These are phyloP conservation scores for Myrmecobius fasciatus DNA, from an alignment of 2,113 vertebrate species.

Conservation along the genomic window DNA sequence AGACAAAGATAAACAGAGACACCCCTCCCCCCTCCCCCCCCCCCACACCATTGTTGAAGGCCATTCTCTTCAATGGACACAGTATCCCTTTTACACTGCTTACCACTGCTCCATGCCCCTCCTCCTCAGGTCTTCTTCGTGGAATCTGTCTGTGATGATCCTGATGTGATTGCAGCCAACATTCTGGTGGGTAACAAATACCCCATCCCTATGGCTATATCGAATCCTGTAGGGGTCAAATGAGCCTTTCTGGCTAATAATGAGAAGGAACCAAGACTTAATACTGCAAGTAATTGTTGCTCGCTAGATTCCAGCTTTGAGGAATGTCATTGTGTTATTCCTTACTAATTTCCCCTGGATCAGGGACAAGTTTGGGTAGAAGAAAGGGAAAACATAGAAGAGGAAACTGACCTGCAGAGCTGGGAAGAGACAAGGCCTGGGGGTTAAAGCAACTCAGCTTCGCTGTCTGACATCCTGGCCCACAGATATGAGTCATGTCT, in stretches of 20 bases:
- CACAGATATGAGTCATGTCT: neutral
- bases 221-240: neutral
- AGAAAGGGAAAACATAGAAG: neutral
- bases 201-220: neutral
- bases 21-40: no score
- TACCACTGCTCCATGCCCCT: slow-evolving; percentile 21
- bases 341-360: neutral
- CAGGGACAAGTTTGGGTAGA: neutral
- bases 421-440: slow-evolving; percentile 15
- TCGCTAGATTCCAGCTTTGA: neutral
- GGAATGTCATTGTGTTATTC: neutral
- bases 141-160: slow-evolving; percentile 97
- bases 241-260: neutral
- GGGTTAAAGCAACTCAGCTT: neutral
- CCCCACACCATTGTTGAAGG: neutral
- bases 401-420: neutral
- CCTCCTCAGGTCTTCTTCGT: slow-evolving; percentile 94
- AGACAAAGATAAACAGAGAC: no score
- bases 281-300: neutral
- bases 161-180: slow-evolving; percentile 97
- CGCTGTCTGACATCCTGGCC: neutral
- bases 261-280: neutral
- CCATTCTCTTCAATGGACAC: slow-evolving; percentile 6
- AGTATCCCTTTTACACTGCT: neutral
- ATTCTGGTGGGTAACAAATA: slow-evolving; percentile 89